A percentile compares a stretch with the other conserved stretches of the same genome.
Evolutionary conservation across 2,797 vertebrate species (phyloP).

Genomic region (Sandelia bainsii): DNA sequence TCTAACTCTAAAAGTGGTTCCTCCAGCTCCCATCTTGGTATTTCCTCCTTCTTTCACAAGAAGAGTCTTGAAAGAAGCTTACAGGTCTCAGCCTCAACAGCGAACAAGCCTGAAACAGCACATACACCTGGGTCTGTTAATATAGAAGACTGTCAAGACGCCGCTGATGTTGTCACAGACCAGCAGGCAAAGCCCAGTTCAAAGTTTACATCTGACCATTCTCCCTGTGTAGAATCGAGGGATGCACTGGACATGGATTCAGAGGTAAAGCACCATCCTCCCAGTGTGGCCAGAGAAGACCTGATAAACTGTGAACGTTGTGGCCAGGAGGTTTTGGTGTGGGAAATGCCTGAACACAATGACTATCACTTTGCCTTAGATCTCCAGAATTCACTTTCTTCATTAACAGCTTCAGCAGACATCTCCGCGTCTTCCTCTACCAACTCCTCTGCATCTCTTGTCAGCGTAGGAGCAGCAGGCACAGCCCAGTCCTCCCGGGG

Average conservation of each 20-base stretch:
- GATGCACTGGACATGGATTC: conserved; percentile 12
- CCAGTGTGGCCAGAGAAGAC: conserved; percentile 74
- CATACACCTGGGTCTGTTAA: not conserved
- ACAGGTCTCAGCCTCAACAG: not conserved
- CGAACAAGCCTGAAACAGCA: conserved; percentile 17
- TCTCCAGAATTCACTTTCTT: conserved; percentile 89
- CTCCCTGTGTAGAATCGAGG: conserved; percentile 12
- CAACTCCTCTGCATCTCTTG: conserved; percentile 56
- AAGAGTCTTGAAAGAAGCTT: conserved; percentile 68
- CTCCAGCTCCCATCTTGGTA: conserved; percentile 18
- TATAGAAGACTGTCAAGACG: conserved; percentile 7
- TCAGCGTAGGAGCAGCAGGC: conserved; percentile 47
- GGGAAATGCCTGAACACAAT: conserved; percentile 94
- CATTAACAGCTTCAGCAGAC: conserved; percentile 35
- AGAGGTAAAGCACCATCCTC: not conserved
- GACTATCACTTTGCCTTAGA: conserved; percentile 97
- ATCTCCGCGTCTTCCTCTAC: conserved; percentile 36
- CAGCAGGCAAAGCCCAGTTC: conserved; percentile 8
- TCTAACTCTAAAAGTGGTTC: conserved; percentile 24
- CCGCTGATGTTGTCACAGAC: not conserved
- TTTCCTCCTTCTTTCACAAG: conserved; percentile 82
- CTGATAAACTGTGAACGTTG: conserved; percentile 89
- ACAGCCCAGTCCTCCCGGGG: conserved; percentile 41
- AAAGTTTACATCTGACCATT: conserved; percentile 11
- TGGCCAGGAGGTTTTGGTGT: conserved; percentile 85